Base-by-base conservation (phyloP, 2,113 vertebrate species). In the Lepisosteus osseus region DNA sequence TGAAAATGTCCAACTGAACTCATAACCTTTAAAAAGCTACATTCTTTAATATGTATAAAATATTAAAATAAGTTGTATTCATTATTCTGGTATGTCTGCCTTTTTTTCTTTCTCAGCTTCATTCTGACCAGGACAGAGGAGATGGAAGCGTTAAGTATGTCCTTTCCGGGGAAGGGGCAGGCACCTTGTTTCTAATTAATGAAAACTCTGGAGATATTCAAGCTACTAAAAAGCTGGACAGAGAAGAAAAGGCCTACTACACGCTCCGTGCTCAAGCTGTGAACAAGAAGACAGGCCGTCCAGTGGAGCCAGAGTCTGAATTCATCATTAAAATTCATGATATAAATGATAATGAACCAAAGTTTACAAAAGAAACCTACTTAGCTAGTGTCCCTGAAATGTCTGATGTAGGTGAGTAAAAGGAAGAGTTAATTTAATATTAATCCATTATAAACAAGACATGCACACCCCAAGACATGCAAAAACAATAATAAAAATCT, bases 311-410 rank as follows among this genome's bases (percentile, higher is more conserved):
- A 0, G 95, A 97, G 88, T 99, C 97, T 0, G 96, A 99, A 78
- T 99, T 99, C 73, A 94, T 98, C 76, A 98, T 99, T 82, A 99
- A 99, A 86, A 99, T 99, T 66, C 97, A 99, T 0, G 97, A 99
- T 84, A 98, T 99, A 82, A 99, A 99, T 74, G 97, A 99, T 86
- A 99, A 99, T 40, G 97, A 92, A 68, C 97, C 97, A 59, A 97
- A 94, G 86, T 99, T 99, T 78, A 87, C 86, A 4, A 94, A 94
- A 89, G 94, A 97, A 2, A 80, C 94, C 65, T 99, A 95, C 76
- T 91, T 86, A 0, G 96, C 96, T 75, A 96, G 86, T 42, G 92
- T 99, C 73, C 94, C 96, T 3, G 97, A 99, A 88, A 99, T 98
- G 96, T 97, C 97, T 65, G 91, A 92, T 87, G 94, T 98, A 6